Evolutionary conservation across 2,888 invertebrate genomes (phyloP), one percentile per base, ranked within the genome.

Genomic region (Blera fallax): DNA sequence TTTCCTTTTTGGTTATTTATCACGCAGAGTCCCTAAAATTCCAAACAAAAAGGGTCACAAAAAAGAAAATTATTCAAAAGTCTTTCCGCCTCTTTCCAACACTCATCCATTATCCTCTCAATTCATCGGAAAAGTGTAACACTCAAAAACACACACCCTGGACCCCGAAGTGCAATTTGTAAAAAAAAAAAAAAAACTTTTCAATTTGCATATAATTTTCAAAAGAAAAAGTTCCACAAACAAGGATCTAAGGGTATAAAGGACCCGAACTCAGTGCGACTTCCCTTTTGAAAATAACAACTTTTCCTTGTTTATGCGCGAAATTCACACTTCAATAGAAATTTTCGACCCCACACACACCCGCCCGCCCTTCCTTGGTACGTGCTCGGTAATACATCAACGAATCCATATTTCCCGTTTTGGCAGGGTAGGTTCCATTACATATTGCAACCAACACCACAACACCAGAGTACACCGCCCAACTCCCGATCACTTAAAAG

Each of bases 281-380:
- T 37, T 50, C 62, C 18, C 24, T 62, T 52, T 62, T 2, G n/a
- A 40, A 48, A 65, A 45, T 14, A 65, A 56, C 37, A 56, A 56
- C 29, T 48, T 58, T 67, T 50, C 21, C 50, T 27, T 50, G 58
- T 67, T 40, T 69, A 52, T 77, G 60, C 16, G 40, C 8, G 58
- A 69, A 77, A 77, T 52, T 69, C 50, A 37, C 40, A 69, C 69
- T 77, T 77, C 67, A 77, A 77, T 77, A 58, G 67, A 78, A 69
- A 37, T 43, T 60, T n/a, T 18, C 21, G 40, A 24, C 32, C n/a
- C 34, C 10, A n/a, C 16, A 6, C n/a, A n/a, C n/a, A n/a, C n/a
- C n/a, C 1, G n/a, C 2, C 10, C 43, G 52, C 24, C 7, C 11
- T 5, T n/a, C 6, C 5, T 16, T 27, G 1, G 21, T 34, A 73